phyloP scores from a whole-genome alignment of 2,888 invertebrate genomes.

The Abscondita cerata region DNA sequence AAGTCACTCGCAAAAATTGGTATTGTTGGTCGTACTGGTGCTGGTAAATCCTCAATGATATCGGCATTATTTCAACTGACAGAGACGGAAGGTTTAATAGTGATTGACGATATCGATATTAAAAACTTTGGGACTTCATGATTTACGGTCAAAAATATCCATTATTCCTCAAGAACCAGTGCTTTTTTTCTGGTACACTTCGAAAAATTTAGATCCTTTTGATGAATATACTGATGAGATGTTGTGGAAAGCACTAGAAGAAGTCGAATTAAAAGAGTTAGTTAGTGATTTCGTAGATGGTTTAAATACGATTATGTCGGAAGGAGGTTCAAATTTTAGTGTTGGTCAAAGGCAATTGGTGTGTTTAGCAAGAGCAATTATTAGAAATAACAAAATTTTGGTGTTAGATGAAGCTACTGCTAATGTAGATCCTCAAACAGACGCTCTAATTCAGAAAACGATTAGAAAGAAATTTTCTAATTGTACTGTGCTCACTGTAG shows the following conservation, averaged over 20 bases:
- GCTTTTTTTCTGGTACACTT: conserved; percentile 83
- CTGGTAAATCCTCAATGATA: conserved; percentile 76
- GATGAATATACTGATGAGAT: conserved; percentile 77
- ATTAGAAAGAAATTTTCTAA: conserved; percentile 75
- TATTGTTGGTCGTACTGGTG: conserved; percentile 83
- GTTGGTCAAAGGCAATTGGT: conserved; percentile 68
- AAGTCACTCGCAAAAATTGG: conserved; percentile 78
- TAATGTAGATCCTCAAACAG: conserved; percentile 80
- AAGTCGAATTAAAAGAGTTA: conserved; percentile 76
- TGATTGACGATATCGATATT: conserved; percentile 68
- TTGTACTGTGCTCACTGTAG: conserved; percentile 83
- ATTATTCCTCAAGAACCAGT: conserved; percentile 69
- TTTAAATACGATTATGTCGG: conserved; percentile 74
- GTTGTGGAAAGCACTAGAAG: conserved; percentile 85
- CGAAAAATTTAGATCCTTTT: conserved; percentile 92
- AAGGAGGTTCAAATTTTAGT: conserved; percentile 63
- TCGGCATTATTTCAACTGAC: conserved; percentile 72
- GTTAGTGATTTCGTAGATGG: conserved; percentile 65
- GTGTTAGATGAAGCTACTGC: conserved; percentile 77
- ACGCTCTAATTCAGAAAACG: conserved; percentile 76
- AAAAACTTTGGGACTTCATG: conserved; percentile 61
- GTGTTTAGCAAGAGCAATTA: conserved; percentile 69
- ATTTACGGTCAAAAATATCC: conserved; percentile 62
- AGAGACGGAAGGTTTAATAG: conserved; percentile 63
- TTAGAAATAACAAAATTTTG: conserved; percentile 54